Evolutionary conservation across 2,113 vertebrate species (phyloP).

Genomic region (Pleuronectes platessa): DNA sequence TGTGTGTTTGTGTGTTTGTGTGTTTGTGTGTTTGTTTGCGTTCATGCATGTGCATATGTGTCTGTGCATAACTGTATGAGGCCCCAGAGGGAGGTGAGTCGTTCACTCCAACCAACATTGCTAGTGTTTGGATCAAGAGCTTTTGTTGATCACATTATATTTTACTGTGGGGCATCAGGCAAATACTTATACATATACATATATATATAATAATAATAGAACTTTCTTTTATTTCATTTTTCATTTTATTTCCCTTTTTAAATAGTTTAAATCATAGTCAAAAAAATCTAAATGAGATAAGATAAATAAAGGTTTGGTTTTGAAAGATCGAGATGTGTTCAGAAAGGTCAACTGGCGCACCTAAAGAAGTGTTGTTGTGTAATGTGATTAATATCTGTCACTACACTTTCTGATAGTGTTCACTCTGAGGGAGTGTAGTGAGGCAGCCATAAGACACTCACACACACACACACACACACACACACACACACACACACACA

Average conservation of each 20-base stretch:
- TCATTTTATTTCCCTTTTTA: not conserved
- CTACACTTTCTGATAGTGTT: too few species aligned
- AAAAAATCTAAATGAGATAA: too few species aligned
- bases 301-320: too few species aligned
- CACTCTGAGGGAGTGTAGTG: conserved; percentile 84
- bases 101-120: conserved; percentile 36
- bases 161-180: not conserved
- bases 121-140: too few species aligned
- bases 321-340: too few species aligned
- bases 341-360: too few species aligned
- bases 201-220: not conserved
- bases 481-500: not conserved
- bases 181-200: too few species aligned
- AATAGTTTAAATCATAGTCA: too few species aligned
- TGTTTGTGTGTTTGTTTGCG: conserved; percentile 2
- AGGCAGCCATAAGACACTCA: conserved; percentile 85
- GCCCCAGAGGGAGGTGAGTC: conserved; percentile 72
- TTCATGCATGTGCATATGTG: conserved; percentile 10
- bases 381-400: too few species aligned
- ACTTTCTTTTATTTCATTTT: not conserved
- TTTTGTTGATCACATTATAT: not conserved
- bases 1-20: not conserved
- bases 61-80: conserved; percentile 64
- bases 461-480: conserved; percentile 7
- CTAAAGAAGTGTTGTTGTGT: too few species aligned